Evolutionary conservation across 2,113 vertebrate genomes (phyloP).

Genomic region (Mugil cephalus): DNA sequence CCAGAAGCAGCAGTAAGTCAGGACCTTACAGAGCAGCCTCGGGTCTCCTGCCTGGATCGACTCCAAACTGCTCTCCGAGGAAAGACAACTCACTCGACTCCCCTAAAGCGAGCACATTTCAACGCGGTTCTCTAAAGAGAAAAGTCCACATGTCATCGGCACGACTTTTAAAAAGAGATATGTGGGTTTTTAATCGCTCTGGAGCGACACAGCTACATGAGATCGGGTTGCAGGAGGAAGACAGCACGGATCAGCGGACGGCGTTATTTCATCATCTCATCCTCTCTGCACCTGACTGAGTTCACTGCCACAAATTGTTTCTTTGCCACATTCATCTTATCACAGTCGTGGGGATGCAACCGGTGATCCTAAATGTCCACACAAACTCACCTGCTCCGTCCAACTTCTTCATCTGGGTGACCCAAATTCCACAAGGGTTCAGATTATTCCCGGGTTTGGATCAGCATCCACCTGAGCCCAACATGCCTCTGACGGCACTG

Average conservation of each 20-base stretch:
- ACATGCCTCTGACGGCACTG: constrained; percentile 13
- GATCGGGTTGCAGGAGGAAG: constrained; percentile 14
- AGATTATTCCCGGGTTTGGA: constrained; percentile 47
- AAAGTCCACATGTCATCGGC: constrained; percentile 31
- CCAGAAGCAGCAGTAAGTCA: constrained; percentile 56
- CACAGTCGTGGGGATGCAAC: too few species aligned
- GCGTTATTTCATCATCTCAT: neutral
- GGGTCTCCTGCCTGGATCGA: constrained; percentile 65
- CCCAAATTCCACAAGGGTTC: constrained; percentile 47
- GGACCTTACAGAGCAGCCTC: constrained; percentile 52
- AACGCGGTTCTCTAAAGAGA: constrained; percentile 3
- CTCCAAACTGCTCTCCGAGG: constrained; percentile 50
- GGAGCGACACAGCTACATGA: neutral
- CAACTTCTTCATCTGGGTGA: constrained; percentile 36
- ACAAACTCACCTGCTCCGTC: constrained; percentile 65
- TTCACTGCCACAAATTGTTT: neutral
- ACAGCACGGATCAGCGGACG: neutral
- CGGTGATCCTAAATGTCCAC: neutral
- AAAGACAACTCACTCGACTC: constrained; percentile 52
- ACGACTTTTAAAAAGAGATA: constrained; percentile 29
- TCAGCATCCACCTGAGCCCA: constrained; percentile 68
- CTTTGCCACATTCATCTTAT: neutral
- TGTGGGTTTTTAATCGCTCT: constrained; percentile 10
- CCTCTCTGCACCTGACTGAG: neutral
- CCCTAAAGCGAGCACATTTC: constrained; percentile 5